Percentiles rank a stretch among this genome's conserved stretches.
Evolutionary conservation across 30 jellyfish, hydroid and myxozoan species (phyloP).

Genomic region (Hydractinia symbiolongicarpus): DNA sequence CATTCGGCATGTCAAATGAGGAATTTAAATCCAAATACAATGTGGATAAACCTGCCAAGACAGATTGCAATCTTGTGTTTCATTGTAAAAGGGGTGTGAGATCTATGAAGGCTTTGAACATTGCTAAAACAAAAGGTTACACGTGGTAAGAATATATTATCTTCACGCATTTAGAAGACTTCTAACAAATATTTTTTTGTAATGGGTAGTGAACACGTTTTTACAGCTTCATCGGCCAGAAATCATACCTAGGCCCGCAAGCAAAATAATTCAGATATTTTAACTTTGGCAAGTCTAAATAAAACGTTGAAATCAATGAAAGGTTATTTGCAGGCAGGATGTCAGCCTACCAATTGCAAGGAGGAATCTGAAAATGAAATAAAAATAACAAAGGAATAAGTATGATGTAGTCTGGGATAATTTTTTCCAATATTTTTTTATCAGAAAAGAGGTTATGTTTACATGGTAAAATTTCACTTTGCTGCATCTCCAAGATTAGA

Average conservation of each 20-base stretch:
- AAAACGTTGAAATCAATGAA: no score
- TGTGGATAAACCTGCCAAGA: conserved; percentile 45
- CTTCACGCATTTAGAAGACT: neutral
- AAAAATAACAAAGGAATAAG: no score
- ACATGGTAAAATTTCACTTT: no score
- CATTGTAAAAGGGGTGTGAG: conserved; percentile 88
- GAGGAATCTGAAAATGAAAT: no score
- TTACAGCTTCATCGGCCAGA: neutral
- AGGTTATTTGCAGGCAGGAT: no score
- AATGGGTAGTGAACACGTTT: neutral
- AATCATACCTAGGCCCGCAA: neutral
- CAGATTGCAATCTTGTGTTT: conserved; percentile 62
- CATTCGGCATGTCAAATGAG: conserved; percentile 47
- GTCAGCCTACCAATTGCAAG: no score
- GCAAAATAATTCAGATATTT: neutral
- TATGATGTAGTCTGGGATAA: no score
- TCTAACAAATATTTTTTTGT: neutral
- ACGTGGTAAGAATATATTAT: conserved; percentile 49
- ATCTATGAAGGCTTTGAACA: conserved; percentile 56
- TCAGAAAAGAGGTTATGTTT: no score
- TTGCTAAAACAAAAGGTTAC: conserved; percentile 70
- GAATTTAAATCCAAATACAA: conserved; percentile 37
- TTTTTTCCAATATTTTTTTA: no score
- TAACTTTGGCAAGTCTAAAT: no score
- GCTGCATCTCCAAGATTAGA: no score